Percentiles rank a stretch among this genome's conserved stretches.
Conservation (phyloP, 2,113 vertebrate species). For the Podarcis raffonei region DNA sequence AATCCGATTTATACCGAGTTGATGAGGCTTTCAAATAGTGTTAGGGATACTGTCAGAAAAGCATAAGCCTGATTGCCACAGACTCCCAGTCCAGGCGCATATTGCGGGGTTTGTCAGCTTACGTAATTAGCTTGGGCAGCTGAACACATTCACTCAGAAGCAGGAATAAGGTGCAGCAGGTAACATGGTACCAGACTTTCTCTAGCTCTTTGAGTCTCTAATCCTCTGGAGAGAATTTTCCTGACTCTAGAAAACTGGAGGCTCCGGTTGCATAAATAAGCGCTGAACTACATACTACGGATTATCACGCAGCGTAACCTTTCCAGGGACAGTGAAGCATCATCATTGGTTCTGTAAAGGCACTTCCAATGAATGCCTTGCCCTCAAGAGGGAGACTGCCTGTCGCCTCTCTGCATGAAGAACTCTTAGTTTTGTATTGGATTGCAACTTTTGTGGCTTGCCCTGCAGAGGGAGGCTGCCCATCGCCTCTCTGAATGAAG, state of each 20-base stretch:
- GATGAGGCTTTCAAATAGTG: slow-evolving; percentile 12
- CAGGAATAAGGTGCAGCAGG: slow-evolving; percentile 43
- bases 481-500: background rate
- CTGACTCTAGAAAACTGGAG: background rate
- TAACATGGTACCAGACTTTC: background rate
- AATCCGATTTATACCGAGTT: slow-evolving; percentile 39
- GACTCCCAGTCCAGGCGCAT: slow-evolving; percentile 35
- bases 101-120: background rate
- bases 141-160: slow-evolving; percentile 46
- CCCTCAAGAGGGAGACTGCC: background rate
- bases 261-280: background rate
- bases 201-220: no score
- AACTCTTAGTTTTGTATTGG: no score
- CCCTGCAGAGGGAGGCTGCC: background rate
- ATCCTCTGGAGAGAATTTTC: background rate
- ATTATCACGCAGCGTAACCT: no score
- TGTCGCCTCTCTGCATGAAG: no score
- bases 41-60: slow-evolving; percentile 54
- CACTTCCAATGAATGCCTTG: background rate
- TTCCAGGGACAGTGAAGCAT: no score
- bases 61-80: slow-evolving; percentile 32
- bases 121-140: slow-evolving; percentile 40
- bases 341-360: background rate
- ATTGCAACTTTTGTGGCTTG: no score
- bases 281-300: background rate